Percentiles rank a stretch among this genome's conserved stretches.
These are phyloP conservation scores for Hydrophis major DNA, from an alignment of 2,797 vertebrate genomes.

Conservation along the genomic window DNA sequence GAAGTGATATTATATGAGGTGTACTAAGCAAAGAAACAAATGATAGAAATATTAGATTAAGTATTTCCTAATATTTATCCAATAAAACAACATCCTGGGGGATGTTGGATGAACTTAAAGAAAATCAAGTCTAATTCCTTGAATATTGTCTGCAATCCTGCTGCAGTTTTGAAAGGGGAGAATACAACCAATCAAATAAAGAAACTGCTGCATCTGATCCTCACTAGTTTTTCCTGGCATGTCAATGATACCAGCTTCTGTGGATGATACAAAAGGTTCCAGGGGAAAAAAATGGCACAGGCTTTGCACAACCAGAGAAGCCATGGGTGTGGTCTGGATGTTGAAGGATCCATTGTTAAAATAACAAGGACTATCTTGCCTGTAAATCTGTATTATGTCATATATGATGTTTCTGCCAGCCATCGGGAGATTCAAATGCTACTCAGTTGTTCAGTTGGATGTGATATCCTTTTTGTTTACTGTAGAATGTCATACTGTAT, in stretches of 20 bases:
- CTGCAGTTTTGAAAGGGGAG: neutral
- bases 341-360: neutral
- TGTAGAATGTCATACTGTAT: neutral
- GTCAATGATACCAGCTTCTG: neutral
- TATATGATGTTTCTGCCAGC: neutral
- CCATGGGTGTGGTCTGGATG: neutral
- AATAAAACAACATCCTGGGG: neutral
- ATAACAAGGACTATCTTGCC: neutral
- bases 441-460: neutral
- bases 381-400: neutral
- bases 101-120: neutral
- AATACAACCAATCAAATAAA: neutral
- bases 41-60: neutral
- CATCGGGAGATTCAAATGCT: neutral
- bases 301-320: neutral
- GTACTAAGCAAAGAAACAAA: neutral
- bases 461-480: neutral
- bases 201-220: neutral
- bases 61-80: neutral
- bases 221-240: neutral
- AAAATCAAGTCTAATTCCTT: neutral
- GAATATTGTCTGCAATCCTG: neutral
- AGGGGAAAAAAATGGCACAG: neutral
- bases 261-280: neutral
- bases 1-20: neutral